Percentiles rank a stretch among this genome's conserved stretches.
These are phyloP conservation scores for Temnothorax curvispinosus DNA, from an alignment of 1,140 invertebrate genomes.

Conservation along the genomic window DNA sequence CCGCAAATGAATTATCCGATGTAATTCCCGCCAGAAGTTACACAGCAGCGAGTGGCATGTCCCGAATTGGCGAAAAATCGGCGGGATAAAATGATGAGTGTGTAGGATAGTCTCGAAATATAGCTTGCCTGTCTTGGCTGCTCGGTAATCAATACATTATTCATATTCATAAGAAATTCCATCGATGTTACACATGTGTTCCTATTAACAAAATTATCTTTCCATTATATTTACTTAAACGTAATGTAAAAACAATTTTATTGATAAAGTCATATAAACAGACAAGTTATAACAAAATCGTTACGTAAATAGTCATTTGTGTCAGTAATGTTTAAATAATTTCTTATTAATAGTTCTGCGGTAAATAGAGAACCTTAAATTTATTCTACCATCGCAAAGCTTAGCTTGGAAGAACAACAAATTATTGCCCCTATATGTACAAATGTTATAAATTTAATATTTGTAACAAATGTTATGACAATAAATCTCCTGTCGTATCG, in stretches of 20 bases:
- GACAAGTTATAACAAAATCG: not conserved
- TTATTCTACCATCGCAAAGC: not conserved
- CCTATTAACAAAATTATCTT: not conserved
- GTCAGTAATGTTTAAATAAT: not conserved
- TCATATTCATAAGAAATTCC: not conserved
- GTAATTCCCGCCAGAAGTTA: conserved; percentile 42
- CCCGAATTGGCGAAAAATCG: not conserved
- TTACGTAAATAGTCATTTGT: not conserved
- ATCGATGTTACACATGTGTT: not conserved
- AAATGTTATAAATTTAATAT: not conserved
- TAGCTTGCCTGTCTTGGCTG: not conserved
- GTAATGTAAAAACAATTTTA: conserved; percentile 10
- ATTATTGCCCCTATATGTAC: not conserved
- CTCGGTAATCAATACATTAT: not conserved
- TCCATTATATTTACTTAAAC: not conserved
- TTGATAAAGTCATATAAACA: not conserved
- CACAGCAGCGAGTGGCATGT: not conserved
- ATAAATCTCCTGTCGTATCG: not conserved
- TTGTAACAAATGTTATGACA: conserved; percentile 16
- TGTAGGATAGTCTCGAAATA: not conserved
- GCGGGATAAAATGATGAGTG: conserved; percentile 23
- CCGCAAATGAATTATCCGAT: conserved; percentile 49
- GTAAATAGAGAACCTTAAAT: not conserved
- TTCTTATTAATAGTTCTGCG: not conserved
- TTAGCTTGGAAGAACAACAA: not conserved